Percentiles rank a stretch among this genome's conserved stretches.
Evolutionary conservation across 2,113 vertebrate species (phyloP).

Genomic region (Circaetus cinerascens): DNA sequence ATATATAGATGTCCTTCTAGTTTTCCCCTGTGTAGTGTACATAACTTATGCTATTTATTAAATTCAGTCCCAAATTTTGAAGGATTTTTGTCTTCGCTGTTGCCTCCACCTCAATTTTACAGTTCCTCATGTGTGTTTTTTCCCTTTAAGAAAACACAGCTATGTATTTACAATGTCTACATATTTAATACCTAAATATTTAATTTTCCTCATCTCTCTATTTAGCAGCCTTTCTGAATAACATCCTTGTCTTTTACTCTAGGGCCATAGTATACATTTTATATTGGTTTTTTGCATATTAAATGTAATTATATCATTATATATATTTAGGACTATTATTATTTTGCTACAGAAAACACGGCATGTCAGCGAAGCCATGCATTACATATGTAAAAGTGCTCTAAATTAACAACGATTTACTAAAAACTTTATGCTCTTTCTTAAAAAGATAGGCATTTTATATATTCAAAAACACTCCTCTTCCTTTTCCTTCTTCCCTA

Average conservation of each 20-base stretch:
- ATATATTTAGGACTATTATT: not conserved
- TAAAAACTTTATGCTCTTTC: not conserved
- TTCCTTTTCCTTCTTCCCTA: not conserved
- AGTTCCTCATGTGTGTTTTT: not conserved
- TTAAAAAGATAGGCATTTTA: not conserved
- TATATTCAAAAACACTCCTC: not conserved
- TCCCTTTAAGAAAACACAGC: not conserved
- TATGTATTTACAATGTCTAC: not conserved
- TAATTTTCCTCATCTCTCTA: not conserved
- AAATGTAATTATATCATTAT: not conserved
- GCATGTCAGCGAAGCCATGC: not conserved
- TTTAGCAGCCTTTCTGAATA: not conserved
- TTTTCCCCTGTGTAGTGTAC: not conserved
- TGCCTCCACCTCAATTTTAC: not conserved
- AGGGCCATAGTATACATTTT: fast-evolving
- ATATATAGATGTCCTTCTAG: fast-evolving
- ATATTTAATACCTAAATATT: not conserved
- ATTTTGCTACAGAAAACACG: not conserved
- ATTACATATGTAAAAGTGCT: not conserved
- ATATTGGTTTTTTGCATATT: not conserved
- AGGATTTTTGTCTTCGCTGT: not conserved
- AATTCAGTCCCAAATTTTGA: not conserved
- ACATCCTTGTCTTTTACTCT: not conserved
- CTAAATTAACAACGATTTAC: not conserved
- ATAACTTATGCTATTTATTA: not conserved